Evolutionary conservation across 2,888 invertebrate species (phyloP).

Genomic region (Caenorhabditis parvicauda): DNA sequence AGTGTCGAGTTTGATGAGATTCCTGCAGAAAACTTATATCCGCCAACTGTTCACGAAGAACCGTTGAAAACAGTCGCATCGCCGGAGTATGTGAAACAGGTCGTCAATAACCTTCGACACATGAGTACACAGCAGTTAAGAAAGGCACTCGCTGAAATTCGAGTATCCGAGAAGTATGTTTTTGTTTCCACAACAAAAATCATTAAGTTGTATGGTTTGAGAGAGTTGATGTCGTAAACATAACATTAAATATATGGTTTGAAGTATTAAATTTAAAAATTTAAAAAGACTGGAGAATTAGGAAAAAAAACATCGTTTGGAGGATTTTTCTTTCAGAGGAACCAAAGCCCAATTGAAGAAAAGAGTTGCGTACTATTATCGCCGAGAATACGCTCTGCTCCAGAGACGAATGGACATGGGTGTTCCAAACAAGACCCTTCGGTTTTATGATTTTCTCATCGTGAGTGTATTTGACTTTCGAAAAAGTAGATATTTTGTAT

Average conservation of each 20-base stretch:
- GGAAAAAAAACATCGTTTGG: too few relatives aligned
- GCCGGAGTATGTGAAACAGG: constrained; percentile 21
- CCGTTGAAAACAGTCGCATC: constrained; percentile 13
- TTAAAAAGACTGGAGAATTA: too few relatives aligned
- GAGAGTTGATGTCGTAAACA: too few relatives aligned
- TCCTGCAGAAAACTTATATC: constrained; percentile 10
- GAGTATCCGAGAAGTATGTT: constrained; percentile 6
- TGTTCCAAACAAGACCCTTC: constrained; percentile 14
- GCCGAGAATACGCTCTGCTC: constrained; percentile 23
- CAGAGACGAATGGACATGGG: constrained; percentile 7
- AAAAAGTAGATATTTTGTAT: too few relatives aligned
- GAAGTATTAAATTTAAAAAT: too few relatives aligned
- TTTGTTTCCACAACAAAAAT: too few relatives aligned
- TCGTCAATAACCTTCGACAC: constrained; percentile 12
- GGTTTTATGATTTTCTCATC: constrained; percentile 22
- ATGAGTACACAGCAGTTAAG: constrained; percentile 16
- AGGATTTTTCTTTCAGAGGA: constrained; percentile 23
- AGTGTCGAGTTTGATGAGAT: too few relatives aligned
- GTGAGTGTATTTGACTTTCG: too few relatives aligned
- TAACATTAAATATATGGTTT: too few relatives aligned
- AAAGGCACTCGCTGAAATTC: constrained; percentile 11
- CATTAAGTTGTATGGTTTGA: too few relatives aligned
- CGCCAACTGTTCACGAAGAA: constrained; percentile 8
- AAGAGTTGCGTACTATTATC: constrained; percentile 26
- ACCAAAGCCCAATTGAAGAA: constrained; percentile 25